These are phyloP conservation scores for Aricia artaxerxes DNA, from an alignment of 2,888 invertebrate genomes.

Conservation along the genomic window DNA sequence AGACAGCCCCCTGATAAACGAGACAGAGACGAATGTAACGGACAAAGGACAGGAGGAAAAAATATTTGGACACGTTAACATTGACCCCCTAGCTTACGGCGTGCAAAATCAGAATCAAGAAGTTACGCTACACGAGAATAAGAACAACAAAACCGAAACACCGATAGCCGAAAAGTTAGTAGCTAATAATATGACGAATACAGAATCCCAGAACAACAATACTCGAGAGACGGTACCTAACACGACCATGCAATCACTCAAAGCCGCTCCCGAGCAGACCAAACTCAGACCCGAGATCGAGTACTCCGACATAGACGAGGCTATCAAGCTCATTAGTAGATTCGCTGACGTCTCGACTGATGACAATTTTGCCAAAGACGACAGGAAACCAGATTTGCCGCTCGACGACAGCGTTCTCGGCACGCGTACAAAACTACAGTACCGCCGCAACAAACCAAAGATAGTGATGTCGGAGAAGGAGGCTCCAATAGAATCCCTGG, in stretches of 20 bases:
- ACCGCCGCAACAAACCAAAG: slow-evolving; percentile 67
- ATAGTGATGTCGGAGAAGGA: slow-evolving; percentile 46
- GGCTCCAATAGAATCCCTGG: slow-evolving; percentile 44
- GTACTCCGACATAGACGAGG: slow-evolving; percentile 74
- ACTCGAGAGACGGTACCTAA: slow-evolving; percentile 38
- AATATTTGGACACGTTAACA: slow-evolving; percentile 69
- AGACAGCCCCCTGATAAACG: slow-evolving; percentile 61
- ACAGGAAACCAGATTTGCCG: slow-evolving; percentile 53
- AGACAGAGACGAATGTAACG: slow-evolving; percentile 51
- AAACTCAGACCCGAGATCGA: slow-evolving; percentile 74
- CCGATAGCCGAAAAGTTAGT: slow-evolving; percentile 27
- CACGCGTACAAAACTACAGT: slow-evolving; percentile 71
- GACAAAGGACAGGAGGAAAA: slow-evolving; percentile 72
- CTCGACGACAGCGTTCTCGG: slow-evolving; percentile 67
- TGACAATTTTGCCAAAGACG: slow-evolving; percentile 69
- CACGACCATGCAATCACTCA: slow-evolving; percentile 49
- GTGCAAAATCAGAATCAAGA: slow-evolving; percentile 50
- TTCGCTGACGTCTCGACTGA: slow-evolving; percentile 76
- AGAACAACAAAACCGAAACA: slow-evolving; percentile 40
- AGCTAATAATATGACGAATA: slow-evolving; percentile 32
- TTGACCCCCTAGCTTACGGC: slow-evolving; percentile 65
- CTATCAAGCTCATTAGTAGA: slow-evolving; percentile 73
- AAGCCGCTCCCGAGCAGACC: slow-evolving; percentile 57
- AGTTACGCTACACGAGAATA: slow-evolving; percentile 37
- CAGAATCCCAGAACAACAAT: slow-evolving; percentile 43